These are phyloP conservation scores for Enteromius argenteus DNA, from an alignment of 2,797 vertebrate genomes.

Conservation along the genomic window DNA sequence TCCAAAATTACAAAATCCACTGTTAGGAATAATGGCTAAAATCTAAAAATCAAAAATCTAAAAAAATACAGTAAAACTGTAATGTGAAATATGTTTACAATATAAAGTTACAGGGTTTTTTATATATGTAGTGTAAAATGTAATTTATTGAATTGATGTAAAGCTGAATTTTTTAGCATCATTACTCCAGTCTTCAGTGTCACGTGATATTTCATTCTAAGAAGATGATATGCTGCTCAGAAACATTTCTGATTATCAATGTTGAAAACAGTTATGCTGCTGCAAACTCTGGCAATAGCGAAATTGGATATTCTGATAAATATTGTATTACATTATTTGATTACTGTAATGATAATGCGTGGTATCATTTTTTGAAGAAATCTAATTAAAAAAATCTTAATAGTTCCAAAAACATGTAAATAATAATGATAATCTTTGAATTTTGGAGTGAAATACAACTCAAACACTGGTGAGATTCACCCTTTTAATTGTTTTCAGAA, in stretches of 20 bases:
- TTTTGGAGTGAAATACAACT: not conserved
- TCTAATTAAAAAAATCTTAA: not conserved
- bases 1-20: not conserved
- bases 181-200: not conserved
- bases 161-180: not conserved
- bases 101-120: not conserved
- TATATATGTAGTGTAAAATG: not conserved
- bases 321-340: not conserved
- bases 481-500: slow-evolving; percentile 24
- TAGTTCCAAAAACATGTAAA: not conserved
- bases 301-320: not conserved
- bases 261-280: not conserved
- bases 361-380: not conserved
- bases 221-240: too few species aligned
- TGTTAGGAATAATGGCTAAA: too few species aligned
- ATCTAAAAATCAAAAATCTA: too few species aligned
- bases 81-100: not conserved
- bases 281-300: too few species aligned
- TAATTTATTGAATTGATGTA: not conserved
- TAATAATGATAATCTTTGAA: not conserved
- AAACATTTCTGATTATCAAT: not conserved
- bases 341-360: not conserved
- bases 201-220: not conserved
- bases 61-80: not conserved
- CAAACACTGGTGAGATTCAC: not conserved